A percentile compares a stretch with the other conserved stretches of the same genome.
These are phyloP conservation scores for Latrodectus elegans DNA, from an alignment of 2,888 invertebrate genomes.

Conservation along the genomic window DNA sequence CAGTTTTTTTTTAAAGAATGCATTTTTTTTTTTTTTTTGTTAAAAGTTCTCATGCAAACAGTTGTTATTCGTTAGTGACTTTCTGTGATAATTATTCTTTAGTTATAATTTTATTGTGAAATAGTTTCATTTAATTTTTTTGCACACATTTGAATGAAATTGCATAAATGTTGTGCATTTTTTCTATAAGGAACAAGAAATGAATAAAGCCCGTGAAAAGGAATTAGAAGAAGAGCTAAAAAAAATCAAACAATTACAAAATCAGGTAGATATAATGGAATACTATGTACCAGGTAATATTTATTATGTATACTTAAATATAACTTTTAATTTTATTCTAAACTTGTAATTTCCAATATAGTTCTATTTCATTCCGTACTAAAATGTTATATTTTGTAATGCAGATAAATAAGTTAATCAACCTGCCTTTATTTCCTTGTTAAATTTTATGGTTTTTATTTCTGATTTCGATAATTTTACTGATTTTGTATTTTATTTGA, in stretches of 20 bases:
- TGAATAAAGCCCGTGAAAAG: conserved; percentile 95
- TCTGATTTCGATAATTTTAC: background rate
- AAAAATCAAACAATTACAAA: conserved; percentile 97
- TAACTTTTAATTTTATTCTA: background rate
- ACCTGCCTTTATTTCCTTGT: background rate
- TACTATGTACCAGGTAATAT: conserved; percentile 75
- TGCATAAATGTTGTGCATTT: too few relatives aligned
- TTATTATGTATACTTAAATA: background rate
- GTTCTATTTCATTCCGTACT: background rate
- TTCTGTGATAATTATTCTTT: too few relatives aligned
- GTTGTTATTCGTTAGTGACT: too few relatives aligned
- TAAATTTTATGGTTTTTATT: background rate
- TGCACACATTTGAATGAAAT: too few relatives aligned
- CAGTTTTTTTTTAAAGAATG: background rate
- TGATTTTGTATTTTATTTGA: too few relatives aligned
- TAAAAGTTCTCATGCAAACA: too few relatives aligned
- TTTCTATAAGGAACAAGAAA: conserved; percentile 85
- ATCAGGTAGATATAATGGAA: conserved; percentile 99
- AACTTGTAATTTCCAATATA: background rate
- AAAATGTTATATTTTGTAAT: background rate
- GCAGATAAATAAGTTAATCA: background rate
- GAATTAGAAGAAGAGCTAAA: conserved; percentile 99
- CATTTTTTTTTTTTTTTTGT: too few relatives aligned
- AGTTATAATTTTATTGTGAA: too few relatives aligned
- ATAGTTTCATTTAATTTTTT: too few relatives aligned